Conservation (phyloP, 2,113 vertebrate species). For the Sylvilagus bachmani region DNA sequence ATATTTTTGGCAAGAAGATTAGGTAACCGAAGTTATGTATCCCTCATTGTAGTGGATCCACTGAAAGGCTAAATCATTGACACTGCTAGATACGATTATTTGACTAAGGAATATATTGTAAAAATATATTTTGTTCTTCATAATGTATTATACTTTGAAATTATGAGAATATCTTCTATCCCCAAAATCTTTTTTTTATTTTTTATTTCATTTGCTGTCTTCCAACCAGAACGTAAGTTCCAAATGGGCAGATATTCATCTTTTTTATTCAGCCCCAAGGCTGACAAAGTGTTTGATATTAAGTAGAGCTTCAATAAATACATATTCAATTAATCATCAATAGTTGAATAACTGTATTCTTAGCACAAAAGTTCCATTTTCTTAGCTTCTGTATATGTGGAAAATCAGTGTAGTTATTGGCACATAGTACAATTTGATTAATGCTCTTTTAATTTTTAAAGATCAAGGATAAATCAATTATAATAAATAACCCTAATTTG, state of each 20-base stretch:
- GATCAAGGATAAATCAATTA: slow-evolving; percentile 28
- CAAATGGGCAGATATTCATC: slow-evolving; percentile 9
- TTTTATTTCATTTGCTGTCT: slow-evolving; percentile 22
- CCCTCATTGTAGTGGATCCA: not conserved
- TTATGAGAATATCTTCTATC: not conserved
- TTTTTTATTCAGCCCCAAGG: not conserved
- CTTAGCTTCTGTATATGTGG: slow-evolving; percentile 18
- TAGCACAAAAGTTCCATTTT: not conserved
- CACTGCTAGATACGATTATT: not conserved
- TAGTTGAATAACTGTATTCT: slow-evolving; percentile 30
- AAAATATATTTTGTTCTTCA: slow-evolving; percentile 29
- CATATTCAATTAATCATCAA: not conserved
- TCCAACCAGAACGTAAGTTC: not conserved
- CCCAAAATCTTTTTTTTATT: slow-evolving; percentile 17
- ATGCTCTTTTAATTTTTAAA: slow-evolving; percentile 50
- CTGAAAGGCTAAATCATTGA: not conserved
- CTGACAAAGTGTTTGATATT: not conserved
- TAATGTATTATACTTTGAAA: slow-evolving; percentile 48
- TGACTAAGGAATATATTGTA: not conserved
- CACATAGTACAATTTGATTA: slow-evolving; percentile 17
- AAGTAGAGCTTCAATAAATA: not conserved
- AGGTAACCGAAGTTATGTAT: not conserved
- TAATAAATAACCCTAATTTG: not conserved
- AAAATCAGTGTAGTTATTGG: slow-evolving; percentile 47
- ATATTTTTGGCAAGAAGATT: not conserved